phyloP scores from a whole-genome alignment of 2,797 vertebrate genomes.

The Enteromius fasciolatus region DNA sequence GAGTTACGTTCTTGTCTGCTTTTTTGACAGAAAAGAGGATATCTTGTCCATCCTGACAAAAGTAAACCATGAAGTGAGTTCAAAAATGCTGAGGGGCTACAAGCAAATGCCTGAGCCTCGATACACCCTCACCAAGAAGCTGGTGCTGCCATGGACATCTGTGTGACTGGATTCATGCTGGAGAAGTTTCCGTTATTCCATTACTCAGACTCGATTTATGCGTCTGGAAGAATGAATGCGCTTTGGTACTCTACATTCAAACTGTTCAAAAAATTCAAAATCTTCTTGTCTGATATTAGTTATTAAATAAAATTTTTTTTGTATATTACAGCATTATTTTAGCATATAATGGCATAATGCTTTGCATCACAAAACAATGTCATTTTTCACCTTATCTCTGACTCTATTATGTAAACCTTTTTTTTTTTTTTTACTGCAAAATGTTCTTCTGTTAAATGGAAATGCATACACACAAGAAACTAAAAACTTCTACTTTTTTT shows the following conservation, averaged over 20 bases:
- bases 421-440: background rate
- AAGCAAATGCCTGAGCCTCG: constrained; percentile 86
- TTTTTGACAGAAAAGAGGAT: constrained; percentile 75
- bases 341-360: background rate
- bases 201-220: background rate
- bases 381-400: background rate
- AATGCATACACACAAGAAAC: background rate
- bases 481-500: background rate
- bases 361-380: constrained; percentile 4
- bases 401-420: background rate
- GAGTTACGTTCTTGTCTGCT: background rate
- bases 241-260: background rate
- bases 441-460: background rate
- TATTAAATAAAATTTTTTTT: background rate
- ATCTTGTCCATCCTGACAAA: constrained; percentile 81
- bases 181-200: background rate
- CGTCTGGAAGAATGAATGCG: background rate
- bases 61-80: constrained; percentile 81
- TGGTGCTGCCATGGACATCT: constrained; percentile 67
- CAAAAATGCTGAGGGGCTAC: constrained; percentile 42
- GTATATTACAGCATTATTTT: background rate
- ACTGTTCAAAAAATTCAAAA: too few relatives aligned
- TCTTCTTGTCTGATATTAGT: background rate
- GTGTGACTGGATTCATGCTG: background rate
- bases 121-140: constrained; percentile 79